Evolutionary conservation across 1,140 invertebrate genomes (phyloP).

Genomic region (Contarinia nasturtii): DNA sequence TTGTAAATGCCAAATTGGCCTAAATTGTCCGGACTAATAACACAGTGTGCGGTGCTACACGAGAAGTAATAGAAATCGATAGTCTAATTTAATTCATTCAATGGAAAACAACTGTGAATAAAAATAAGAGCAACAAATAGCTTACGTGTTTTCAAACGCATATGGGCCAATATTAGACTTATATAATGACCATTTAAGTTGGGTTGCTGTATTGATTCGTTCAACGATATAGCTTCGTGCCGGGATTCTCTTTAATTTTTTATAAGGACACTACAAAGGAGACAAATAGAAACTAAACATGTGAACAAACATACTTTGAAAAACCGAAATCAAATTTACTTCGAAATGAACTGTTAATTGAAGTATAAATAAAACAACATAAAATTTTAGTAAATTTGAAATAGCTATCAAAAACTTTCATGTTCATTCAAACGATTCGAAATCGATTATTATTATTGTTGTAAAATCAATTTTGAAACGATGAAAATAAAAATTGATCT

Average conservation of each 20-base stretch:
- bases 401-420: too few species aligned
- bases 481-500: too few species aligned
- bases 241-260: constrained; percentile 16
- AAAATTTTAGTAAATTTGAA: too few species aligned
- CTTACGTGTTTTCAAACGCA: constrained; percentile 32
- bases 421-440: too few species aligned
- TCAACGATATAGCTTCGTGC: constrained; percentile 11
- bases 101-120: constrained; percentile 30
- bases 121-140: constrained; percentile 14
- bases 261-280: constrained; percentile 28
- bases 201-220: constrained; percentile 19
- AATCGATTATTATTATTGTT: too few species aligned
- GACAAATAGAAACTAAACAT: too few species aligned
- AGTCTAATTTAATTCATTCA: constrained; percentile 16
- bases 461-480: too few species aligned
- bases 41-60: constrained; percentile 11
- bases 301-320: too few species aligned
- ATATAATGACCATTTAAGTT: constrained; percentile 20
- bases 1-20: constrained; percentile 59
- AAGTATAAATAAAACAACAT: too few species aligned
- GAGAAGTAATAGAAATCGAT: constrained; percentile 5
- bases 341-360: too few species aligned
- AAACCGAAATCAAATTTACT: too few species aligned
- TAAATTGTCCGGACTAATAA: constrained; percentile 36
- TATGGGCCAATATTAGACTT: constrained; percentile 18